These are phyloP conservation scores for Oryzias melastigma DNA, from an alignment of 2,113 vertebrate species.

Conservation along the genomic window DNA sequence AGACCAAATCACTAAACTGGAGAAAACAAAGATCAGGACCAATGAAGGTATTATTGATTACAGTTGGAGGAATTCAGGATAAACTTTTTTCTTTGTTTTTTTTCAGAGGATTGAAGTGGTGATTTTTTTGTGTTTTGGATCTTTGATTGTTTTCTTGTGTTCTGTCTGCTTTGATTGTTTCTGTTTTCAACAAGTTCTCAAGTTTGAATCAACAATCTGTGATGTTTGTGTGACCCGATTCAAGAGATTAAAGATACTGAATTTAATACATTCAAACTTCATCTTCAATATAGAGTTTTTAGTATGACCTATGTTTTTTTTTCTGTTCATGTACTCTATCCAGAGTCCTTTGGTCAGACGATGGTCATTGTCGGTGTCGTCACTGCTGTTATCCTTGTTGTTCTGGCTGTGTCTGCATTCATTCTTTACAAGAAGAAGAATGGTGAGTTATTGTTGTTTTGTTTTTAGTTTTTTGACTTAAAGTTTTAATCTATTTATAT, in stretches of 20 bases:
- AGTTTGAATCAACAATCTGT: no score
- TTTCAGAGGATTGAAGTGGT: not conserved
- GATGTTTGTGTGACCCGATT: no score
- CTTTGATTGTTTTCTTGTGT: no score
- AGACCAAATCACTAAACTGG: not conserved
- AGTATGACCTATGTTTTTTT: not conserved
- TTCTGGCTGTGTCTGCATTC: not conserved
- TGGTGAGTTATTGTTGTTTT: not conserved
- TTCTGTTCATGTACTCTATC: not conserved
- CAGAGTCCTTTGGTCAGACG: not conserved
- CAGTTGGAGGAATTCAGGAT: not conserved
- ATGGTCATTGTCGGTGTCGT: not conserved
- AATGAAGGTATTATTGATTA: not conserved
- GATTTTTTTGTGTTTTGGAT: no score
- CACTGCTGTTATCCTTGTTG: not conserved
- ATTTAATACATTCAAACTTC: no score
- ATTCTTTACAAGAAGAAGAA: not conserved
- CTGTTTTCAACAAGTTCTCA: no score
- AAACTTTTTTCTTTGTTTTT: not conserved
- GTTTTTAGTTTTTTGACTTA: not conserved
- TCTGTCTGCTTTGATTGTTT: no score
- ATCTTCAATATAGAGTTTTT: no score
- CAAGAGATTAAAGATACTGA: no score
- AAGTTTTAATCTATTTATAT: not conserved
- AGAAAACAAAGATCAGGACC: conserved; percentile 1